These are phyloP conservation scores for Hydractinia echinata DNA, from an alignment of 30 jellyfish, hydroid and myxozoan genomes.

Conservation along the genomic window DNA sequence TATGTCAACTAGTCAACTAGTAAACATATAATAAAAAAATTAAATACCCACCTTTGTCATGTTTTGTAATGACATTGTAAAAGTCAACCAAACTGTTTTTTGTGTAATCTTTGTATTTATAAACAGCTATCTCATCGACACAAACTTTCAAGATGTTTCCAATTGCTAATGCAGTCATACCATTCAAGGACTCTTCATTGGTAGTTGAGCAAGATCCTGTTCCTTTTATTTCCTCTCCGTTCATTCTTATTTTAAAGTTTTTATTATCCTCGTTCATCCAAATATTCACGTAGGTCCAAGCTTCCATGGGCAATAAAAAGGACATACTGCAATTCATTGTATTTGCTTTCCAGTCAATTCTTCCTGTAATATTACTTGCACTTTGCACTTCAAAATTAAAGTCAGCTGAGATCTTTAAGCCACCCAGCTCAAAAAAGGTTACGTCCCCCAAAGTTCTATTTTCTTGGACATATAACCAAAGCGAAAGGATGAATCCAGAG, in stretches of 20 bases:
- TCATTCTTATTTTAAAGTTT: not conserved
- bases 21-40: not conserved
- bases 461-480: not conserved
- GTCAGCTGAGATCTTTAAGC: not conserved
- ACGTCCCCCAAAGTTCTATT: not conserved
- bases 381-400: not conserved
- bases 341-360: not conserved
- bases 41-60: not conserved
- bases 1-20: not conserved
- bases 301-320: not conserved
- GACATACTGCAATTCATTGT: not conserved
- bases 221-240: too few species aligned
- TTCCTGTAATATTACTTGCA: not conserved
- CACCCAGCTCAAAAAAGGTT: not conserved
- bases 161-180: not conserved
- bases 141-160: not conserved
- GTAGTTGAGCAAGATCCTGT: too few species aligned
- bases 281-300: not conserved
- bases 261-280: not conserved
- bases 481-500: not conserved
- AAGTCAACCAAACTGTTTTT: not conserved
- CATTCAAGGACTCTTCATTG: too few species aligned
- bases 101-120: not conserved
- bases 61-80: constrained; percentile 9
- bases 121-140: constrained; percentile 10